Evolutionary conservation across 2,888 invertebrate species (phyloP).

Genomic region (Gerosis bhagava): DNA sequence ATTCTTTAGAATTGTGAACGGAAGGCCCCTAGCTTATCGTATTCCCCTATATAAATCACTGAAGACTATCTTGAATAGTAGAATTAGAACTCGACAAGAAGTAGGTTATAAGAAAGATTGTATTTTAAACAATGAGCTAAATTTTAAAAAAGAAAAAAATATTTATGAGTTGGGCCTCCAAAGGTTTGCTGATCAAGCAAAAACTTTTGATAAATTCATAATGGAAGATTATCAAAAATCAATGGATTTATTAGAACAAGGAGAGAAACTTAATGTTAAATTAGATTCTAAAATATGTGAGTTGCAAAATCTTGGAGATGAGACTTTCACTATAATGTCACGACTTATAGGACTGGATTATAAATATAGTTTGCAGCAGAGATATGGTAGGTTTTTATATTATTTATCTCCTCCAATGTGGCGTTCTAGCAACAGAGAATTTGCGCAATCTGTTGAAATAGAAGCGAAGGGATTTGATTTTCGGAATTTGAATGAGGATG

Average conservation of each 20-base stretch:
- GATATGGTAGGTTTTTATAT: slow-evolving; percentile 86
- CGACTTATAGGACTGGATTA: slow-evolving; percentile 83
- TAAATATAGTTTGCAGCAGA: slow-evolving; percentile 82
- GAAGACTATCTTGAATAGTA: slow-evolving; percentile 43
- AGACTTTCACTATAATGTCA: slow-evolving; percentile 60
- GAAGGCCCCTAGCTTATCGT: slow-evolving; percentile 39
- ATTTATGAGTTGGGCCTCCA: slow-evolving; percentile 69
- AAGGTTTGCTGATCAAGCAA: slow-evolving; percentile 75
- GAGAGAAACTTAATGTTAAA: slow-evolving; percentile 65
- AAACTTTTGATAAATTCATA: slow-evolving; percentile 83
- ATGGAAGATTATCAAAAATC: slow-evolving; percentile 83
- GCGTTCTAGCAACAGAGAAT: slow-evolving; percentile 77
- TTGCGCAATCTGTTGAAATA: slow-evolving; percentile 69
- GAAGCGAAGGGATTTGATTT: slow-evolving; percentile 70
- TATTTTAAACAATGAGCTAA: slow-evolving; percentile 77
- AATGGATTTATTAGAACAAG: slow-evolving; percentile 75
- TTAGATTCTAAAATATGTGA: slow-evolving; percentile 67
- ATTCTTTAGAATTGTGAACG: slow-evolving; percentile 51
- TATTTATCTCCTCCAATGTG: slow-evolving; percentile 84
- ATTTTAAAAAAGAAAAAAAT: slow-evolving; percentile 75
- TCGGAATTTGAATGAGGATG: slow-evolving; percentile 57
- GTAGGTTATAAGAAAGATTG: slow-evolving; percentile 71
- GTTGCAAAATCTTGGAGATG: slow-evolving; percentile 63
- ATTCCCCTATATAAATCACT: slow-evolving; percentile 53
- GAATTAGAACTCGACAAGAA: slow-evolving; percentile 49